Conservation (phyloP, 2,113 vertebrate genomes). For the Gasterosteus aculeatus region DNA sequence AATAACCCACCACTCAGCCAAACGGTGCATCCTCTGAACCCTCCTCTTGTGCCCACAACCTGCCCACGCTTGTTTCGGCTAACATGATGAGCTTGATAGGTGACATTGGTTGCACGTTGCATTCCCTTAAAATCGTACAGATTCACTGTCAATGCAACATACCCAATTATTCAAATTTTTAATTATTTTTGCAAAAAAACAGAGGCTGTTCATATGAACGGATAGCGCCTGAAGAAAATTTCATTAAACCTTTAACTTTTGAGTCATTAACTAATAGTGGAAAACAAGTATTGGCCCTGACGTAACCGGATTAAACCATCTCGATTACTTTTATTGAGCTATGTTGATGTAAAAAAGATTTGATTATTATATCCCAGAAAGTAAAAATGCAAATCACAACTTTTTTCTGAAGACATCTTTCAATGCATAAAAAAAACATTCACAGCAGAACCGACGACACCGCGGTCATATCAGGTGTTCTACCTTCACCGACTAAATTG, state of each 20-base stretch:
- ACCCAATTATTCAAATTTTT: background rate
- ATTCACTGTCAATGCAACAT: background rate
- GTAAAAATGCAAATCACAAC: no score
- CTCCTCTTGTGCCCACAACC: constrained; percentile 95
- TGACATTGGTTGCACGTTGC: constrained; percentile 98
- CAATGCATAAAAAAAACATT: background rate
- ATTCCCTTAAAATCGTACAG: constrained; percentile 84
- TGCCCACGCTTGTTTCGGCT: constrained; percentile 98
- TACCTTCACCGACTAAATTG: background rate
- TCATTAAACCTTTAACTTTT: no score
- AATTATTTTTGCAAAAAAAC: background rate
- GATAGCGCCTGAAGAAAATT: background rate
- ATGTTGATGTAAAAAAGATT: no score
- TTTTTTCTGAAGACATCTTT: no score
- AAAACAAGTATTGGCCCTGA: no score
- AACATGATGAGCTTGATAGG: constrained; percentile 98
- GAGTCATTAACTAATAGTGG: no score
- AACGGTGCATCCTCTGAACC: constrained; percentile 96
- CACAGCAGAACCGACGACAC: background rate
- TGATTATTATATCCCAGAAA: no score
- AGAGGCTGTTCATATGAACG: background rate
- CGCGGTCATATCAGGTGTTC: background rate
- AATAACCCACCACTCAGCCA: constrained; percentile 91
- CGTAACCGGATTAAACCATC: no score
- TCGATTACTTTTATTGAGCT: no score